Evolutionary conservation across 2,888 invertebrate genomes (phyloP).

Genomic region (Caenorhabditis doughertyi): DNA sequence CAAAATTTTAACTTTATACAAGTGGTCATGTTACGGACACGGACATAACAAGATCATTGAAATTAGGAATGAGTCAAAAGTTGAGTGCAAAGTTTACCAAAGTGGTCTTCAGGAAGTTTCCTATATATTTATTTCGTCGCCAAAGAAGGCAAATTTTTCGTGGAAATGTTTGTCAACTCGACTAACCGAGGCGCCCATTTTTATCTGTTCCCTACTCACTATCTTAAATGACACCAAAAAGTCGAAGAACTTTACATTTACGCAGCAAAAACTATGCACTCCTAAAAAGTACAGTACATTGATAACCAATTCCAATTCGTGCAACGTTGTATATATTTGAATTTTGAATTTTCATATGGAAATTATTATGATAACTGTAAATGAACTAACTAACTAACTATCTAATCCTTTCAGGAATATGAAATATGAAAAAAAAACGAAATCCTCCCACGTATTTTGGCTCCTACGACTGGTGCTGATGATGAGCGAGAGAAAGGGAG

Average conservation of each 20-base stretch:
- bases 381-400: no score
- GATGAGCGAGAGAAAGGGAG: constrained; percentile 17
- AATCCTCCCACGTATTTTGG: constrained; percentile 21
- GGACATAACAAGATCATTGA: constrained; percentile 36
- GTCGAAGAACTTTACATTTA: constrained; percentile 33
- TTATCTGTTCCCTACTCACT: constrained; percentile 42
- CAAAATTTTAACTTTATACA: constrained; percentile 18
- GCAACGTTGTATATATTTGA: not conserved
- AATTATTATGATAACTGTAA: not conserved
- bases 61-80: constrained; percentile 6
- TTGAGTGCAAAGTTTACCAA: constrained; percentile 6
- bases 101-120: not conserved
- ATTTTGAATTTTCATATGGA: no score
- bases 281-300: constrained; percentile 33
- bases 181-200: constrained; percentile 23
- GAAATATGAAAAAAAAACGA: not conserved
- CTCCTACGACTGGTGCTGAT: not conserved
- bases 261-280: constrained; percentile 34
- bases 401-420: not conserved
- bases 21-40: constrained; percentile 15
- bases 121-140: constrained; percentile 1
- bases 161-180: constrained; percentile 47
- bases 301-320: no score
- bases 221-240: constrained; percentile 22
- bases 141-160: constrained; percentile 1